Evolutionary conservation across 2,888 invertebrate species (phyloP), one percentile per base, ranked within the genome.

Genomic region (Andrena dorsata): DNA sequence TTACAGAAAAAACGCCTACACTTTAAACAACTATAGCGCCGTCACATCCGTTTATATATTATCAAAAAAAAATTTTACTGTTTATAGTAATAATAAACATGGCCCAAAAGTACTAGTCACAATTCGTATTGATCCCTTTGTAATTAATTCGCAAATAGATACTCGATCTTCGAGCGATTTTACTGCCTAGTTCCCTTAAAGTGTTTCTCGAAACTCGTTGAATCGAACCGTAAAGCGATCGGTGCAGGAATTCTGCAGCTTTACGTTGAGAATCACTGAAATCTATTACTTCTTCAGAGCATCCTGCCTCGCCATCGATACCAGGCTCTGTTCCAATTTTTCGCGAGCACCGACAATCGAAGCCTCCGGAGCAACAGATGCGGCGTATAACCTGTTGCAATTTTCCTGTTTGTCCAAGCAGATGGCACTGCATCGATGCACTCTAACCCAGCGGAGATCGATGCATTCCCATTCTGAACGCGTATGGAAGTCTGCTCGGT

Each of bases 331-430:
- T 32, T 6, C 16, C 49, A 51, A 77, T 63, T 32, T 73, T 73
- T 69, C 56, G 8, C 13, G 20, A 51, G 35, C 35, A 3, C 16
- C 10, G 20, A 26, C n/a, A 47, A 81, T 63, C 49, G 51, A 75
- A 71, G 13, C 16, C 51, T 35, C 0, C 16, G 41, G 41, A 56
- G 82, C 80, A 82, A 82, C 82, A 80, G 82, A 82, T 80, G 80
- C 49, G 41, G 41, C 51, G 61, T 80, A 70, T 80, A 82, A 82
- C 82, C 80, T 82, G 82, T 82, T 82, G 82, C 82, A 28, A 82
- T 71, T 66, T 70, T 26, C 70, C 58, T 28, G 58, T 8, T 47
- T 35, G 66, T 53, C 10, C 51, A 68, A 75, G 56, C 26, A 32
- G 51, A 6, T 13, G 7, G 30, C 32, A 56, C 8, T 26, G 16